Conservation (phyloP, 2,888 invertebrate genomes). For the Frankliniella intonsa region DNA sequence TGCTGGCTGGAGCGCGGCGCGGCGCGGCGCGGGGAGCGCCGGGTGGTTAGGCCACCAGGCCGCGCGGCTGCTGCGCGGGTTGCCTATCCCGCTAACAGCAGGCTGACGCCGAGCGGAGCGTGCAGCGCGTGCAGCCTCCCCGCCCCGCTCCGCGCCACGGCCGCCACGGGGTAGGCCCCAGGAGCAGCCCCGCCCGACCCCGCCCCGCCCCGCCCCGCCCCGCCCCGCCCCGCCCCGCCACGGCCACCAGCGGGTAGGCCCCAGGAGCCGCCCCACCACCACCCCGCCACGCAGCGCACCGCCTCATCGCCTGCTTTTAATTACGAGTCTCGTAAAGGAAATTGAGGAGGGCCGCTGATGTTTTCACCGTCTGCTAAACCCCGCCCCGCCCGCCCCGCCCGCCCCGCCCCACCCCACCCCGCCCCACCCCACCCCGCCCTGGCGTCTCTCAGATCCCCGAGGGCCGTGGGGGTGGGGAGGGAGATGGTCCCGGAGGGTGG, state of each 20-base stretch:
- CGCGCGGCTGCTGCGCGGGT: not conserved
- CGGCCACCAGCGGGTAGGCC: not conserved
- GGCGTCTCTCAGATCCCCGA: not conserved
- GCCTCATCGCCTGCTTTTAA: not conserved
- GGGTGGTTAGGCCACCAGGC: too few relatives aligned
- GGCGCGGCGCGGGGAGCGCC: too few relatives aligned
- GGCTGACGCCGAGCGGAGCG: not conserved
- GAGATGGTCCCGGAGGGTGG: not conserved
- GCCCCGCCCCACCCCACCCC: not conserved
- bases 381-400: not conserved
- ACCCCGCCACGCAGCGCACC: not conserved
- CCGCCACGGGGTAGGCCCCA: too few relatives aligned
- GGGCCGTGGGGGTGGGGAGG: not conserved
- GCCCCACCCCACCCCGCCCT: not conserved
- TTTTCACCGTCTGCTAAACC: not conserved
- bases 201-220: too few relatives aligned
- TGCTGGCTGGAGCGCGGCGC: too few relatives aligned
- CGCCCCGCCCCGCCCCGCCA: too few relatives aligned
- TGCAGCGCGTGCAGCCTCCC: not conserved
- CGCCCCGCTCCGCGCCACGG: too few relatives aligned
- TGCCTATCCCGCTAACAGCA: not conserved
- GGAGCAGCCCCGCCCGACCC: too few relatives aligned
- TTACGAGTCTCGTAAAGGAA: not conserved
- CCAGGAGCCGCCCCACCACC: not conserved
- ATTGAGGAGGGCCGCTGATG: not conserved